Conservation (phyloP, 2,888 invertebrate species). For the Polyommatus iphigenia region DNA sequence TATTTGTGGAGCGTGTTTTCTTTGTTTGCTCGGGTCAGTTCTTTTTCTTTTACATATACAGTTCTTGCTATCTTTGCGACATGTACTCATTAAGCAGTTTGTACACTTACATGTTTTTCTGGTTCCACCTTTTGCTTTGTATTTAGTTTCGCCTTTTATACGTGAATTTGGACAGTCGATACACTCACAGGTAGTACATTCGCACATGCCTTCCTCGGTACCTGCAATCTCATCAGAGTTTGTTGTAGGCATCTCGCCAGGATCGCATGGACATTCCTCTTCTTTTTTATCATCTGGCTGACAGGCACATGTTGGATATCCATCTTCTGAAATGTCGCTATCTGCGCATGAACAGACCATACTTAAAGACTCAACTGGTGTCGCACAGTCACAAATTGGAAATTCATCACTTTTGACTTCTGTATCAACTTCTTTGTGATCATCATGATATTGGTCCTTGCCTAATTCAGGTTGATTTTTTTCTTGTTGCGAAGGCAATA, state of each 20-base stretch:
- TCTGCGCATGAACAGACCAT: background rate
- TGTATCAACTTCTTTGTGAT: constrained; percentile 34
- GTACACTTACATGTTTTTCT: background rate
- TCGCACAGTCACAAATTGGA: constrained; percentile 48
- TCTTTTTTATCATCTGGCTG: constrained; percentile 39
- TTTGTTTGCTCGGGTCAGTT: background rate
- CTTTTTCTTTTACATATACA: background rate
- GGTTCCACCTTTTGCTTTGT: background rate
- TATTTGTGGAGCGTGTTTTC: background rate
- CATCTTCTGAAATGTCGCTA: background rate
- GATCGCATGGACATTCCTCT: background rate
- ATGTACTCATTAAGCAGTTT: background rate
- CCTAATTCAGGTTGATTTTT: constrained; percentile 33
- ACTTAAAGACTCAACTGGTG: constrained; percentile 39
- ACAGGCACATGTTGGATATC: constrained; percentile 46
- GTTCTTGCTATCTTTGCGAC: background rate
- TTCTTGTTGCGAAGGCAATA: background rate
- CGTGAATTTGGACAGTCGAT: constrained; percentile 47
- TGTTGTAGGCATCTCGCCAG: background rate
- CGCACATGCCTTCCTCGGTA: constrained; percentile 50
- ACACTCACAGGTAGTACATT: constrained; percentile 59
- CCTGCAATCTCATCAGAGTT: background rate
- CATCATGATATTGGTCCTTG: constrained; percentile 49
- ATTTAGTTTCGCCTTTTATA: background rate
- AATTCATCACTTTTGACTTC: background rate